Conservation (phyloP, 1,140 invertebrate genomes). For the Listronotus bonariensis region DNA sequence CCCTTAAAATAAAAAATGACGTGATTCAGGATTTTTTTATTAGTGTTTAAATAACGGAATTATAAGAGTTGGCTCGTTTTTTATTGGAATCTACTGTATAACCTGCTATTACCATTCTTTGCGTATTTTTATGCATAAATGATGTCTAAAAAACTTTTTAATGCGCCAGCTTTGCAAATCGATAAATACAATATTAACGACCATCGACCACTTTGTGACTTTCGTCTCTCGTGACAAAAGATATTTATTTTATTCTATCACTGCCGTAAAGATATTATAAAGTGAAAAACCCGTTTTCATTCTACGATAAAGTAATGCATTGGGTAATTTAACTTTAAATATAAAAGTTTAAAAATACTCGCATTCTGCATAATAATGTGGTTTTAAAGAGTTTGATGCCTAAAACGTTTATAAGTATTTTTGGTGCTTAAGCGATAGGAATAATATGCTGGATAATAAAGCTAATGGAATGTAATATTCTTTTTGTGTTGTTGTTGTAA, state of each 20-base stretch:
- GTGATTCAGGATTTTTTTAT: too few species aligned
- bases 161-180: too few species aligned
- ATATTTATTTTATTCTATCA: constrained; percentile 28
- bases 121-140: too few species aligned
- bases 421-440: constrained; percentile 9
- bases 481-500: too few species aligned
- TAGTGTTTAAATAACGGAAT: too few species aligned
- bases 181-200: constrained; percentile 5
- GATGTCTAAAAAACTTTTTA: too few species aligned
- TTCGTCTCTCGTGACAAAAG: constrained; percentile 30
- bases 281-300: constrained; percentile 27
- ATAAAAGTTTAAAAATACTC: constrained; percentile 9
- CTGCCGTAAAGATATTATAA: constrained; percentile 26
- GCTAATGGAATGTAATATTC: too few species aligned
- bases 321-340: constrained; percentile 20
- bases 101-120: too few species aligned
- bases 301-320: constrained; percentile 26
- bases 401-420: not conserved
- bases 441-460: too few species aligned
- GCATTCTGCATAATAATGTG: constrained; percentile 16
- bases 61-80: too few species aligned
- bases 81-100: too few species aligned
- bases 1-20: too few species aligned
- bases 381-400: constrained; percentile 7
- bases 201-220: constrained; percentile 18